Percentiles rank a stretch among this genome's conserved stretches.
These are phyloP conservation scores for Chiloscyllium plagiosum DNA, from an alignment of 2,113 vertebrate genomes.

Conservation along the genomic window DNA sequence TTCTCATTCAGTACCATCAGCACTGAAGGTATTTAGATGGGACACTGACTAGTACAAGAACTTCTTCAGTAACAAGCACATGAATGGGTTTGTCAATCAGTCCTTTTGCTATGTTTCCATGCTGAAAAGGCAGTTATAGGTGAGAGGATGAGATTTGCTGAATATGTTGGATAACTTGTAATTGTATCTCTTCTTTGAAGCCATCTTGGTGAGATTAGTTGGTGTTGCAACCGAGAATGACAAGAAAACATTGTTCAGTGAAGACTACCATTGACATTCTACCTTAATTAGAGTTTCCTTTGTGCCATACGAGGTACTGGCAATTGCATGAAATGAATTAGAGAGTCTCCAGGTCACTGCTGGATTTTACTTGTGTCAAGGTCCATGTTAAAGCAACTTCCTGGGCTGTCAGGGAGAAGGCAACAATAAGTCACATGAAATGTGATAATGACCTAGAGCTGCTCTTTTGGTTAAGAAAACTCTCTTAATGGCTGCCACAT, in stretches of 20 bases:
- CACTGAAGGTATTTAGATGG: not conserved
- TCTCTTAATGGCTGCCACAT: too few species aligned
- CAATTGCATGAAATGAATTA: not conserved
- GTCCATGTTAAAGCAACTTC: not conserved
- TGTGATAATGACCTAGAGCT: not conserved
- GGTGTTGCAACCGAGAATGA: not conserved
- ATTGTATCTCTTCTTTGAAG: not conserved
- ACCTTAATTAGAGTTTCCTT: not conserved
- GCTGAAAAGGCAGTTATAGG: not conserved
- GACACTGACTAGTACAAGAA: not conserved
- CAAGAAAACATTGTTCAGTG: not conserved
- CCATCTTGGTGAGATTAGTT: not conserved
- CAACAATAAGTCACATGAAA: not conserved
- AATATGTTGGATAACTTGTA: not conserved
- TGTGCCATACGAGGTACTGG: not conserved
- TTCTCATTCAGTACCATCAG: not conserved
- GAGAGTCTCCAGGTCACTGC: not conserved
- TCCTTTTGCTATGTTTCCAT: not conserved
- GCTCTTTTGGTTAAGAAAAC: not conserved
- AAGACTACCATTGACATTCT: not conserved
- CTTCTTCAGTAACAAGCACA: not conserved
- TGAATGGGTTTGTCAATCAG: not conserved
- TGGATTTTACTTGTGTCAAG: not conserved
- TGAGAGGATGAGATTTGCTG: not conserved
- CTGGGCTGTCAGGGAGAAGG: not conserved